Evolutionary conservation across 35 echinoderm and acorn worm species (phyloP), one percentile per base, ranked within the genome.

Genomic region (Lytechinus pictus): DNA sequence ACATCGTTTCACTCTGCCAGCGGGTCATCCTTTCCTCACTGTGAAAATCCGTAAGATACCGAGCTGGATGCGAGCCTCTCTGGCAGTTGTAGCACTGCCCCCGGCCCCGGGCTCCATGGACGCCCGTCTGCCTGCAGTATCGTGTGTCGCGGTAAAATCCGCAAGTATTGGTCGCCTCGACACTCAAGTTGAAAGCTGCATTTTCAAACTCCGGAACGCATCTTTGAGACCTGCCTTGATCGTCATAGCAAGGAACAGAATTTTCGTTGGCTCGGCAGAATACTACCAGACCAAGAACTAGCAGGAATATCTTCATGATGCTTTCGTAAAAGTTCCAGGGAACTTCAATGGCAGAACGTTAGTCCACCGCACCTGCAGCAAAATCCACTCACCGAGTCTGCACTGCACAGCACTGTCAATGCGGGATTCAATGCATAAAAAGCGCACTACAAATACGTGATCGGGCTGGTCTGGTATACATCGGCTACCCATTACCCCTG

Each of bases 1-100:
- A 95, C 98, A 99, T 97, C 28, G 98, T 97, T 56, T 99, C 97
- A 96, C 98, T 99, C 97, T 99, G 98, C 98, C 98, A 99, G 95
- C 98, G 97, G 8, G 97, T 99, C 95, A 97, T 97, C 28, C 95
- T 93, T 60, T 97, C 94, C 86, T 97, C 97, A 51, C 97, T 95
- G 71, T 99, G 98, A 55, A 97, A 97, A 94, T 99, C 98, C 16
- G 98, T 99, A 54, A 99, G 94, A 95, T 99, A 99, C 9, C 94
- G 95, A 4, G 98, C 94, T 10, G 98, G 97, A 61, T 99, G 98
- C 54, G 53, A 86, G 52, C 86, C 86, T 0, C 29, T 9, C 27
- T 28, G 33, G 10, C 61, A 87, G 27, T 91, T 28, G 54, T 97
- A 94, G 55, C 98, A 99, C 94, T 94, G 93, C 1, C 95, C 87